Evolutionary conservation across 2,888 invertebrate species (phyloP).

Genomic region (Cosmopolites sordidus): DNA sequence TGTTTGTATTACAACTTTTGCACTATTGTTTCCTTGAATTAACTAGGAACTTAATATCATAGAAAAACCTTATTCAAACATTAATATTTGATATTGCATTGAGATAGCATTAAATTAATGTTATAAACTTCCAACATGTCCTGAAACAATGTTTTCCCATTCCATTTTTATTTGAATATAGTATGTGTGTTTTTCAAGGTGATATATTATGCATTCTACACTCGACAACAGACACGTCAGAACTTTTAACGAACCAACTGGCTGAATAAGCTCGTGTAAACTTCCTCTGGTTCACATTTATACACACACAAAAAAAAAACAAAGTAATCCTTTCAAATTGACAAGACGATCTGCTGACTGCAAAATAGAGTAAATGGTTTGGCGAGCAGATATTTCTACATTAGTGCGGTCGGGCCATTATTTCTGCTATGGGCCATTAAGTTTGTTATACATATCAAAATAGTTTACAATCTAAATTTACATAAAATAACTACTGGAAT

Average conservation of each 20-base stretch:
- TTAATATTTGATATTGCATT: no score
- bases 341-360: not conserved
- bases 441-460: conserved; percentile 18
- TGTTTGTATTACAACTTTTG: no score
- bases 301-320: not conserved
- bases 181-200: not conserved
- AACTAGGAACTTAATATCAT: no score
- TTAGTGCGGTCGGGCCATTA: not conserved
- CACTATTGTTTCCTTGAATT: no score
- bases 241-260: conserved; percentile 1
- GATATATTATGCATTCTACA: not conserved
- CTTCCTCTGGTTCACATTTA: not conserved
- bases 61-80: no score
- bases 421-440: conserved; percentile 14
- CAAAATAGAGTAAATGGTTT: not conserved
- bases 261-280: not conserved
- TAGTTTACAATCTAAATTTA: conserved; percentile 20
- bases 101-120: no score
- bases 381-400: not conserved
- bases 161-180: no score
- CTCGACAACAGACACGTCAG: not conserved
- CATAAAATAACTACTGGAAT: conserved; percentile 22
- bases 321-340: not conserved
- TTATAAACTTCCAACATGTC: no score
- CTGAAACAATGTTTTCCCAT: no score